Percentiles rank a stretch among this genome's conserved stretches.
Conservation (phyloP, 2,113 vertebrate genomes). For the Anhinga rufa region DNA sequence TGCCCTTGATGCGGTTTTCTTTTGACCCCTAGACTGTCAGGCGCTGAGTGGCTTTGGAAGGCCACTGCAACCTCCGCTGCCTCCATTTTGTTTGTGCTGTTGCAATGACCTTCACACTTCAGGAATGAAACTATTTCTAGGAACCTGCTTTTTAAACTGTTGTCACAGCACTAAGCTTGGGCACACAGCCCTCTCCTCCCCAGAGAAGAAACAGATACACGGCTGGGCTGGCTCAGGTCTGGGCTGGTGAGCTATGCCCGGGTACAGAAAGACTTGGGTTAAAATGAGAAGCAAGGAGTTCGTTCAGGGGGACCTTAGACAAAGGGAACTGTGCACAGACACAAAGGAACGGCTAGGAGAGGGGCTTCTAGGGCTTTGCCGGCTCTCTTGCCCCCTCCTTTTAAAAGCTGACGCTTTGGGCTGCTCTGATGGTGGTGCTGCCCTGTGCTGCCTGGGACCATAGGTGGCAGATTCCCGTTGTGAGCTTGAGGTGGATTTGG, state of each 20-base stretch:
- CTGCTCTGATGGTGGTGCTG: background rate
- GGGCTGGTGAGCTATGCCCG: background rate
- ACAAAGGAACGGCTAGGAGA: background rate
- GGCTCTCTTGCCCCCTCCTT: background rate
- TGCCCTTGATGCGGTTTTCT: conserved; percentile 6
- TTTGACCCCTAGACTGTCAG: conserved; percentile 29
- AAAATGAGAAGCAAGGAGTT: background rate
- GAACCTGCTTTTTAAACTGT: conserved; percentile 28
- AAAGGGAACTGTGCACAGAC: background rate
- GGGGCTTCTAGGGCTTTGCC: background rate
- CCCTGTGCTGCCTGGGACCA: background rate
- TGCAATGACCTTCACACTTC: conserved; percentile 60
- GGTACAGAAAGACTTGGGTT: background rate
- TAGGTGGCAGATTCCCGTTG: background rate
- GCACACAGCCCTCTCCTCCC: background rate
- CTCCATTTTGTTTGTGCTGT: conserved; percentile 62
- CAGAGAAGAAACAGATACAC: background rate
- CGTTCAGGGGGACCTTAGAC: background rate
- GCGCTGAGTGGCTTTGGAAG: conserved; percentile 12
- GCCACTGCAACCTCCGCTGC: background rate
- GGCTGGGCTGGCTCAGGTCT: background rate
- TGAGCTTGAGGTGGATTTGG: background rate
- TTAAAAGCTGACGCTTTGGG: background rate
- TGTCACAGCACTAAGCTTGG: background rate
- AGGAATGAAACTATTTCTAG: conserved; percentile 39